Base-by-base conservation (phyloP, 2,797 vertebrate species). In the Darevskia mixta region DNA sequence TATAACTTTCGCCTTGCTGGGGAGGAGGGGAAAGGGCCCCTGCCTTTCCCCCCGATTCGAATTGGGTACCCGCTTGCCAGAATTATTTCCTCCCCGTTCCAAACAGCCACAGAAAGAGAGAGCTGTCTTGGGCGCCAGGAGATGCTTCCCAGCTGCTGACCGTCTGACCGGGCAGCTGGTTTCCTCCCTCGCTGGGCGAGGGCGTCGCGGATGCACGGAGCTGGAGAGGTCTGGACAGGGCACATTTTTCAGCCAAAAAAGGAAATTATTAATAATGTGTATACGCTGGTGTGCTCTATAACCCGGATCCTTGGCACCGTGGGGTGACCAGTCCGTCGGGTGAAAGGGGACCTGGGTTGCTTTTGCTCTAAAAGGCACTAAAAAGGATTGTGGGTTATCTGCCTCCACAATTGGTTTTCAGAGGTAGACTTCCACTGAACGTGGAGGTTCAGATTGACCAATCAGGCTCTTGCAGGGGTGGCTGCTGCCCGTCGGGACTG, bases 171-270 rank as follows among this genome's bases (percentile, higher is more conserved):
- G 73, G 45, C 84, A 71, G 85, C 75, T 35, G 80, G 49, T 43
- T 61, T 5, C 11, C 32, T 35, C 29, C 38, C 32, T 45, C 0
- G 66, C 11, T 18, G 23, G 64, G 61, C 45, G 2, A 4, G 79
- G 82, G 72, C 9, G 79, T 89, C 75, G 41, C 58, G 17, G 25
- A 64, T 4, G 0, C 72, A 15, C 8, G 35, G 7, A 64, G 49
- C 75, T 5, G n/a, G 64, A 83, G 66, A 38, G 81, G 67, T 83
- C 81, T 1, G 10, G 3, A 45, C 18, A 9, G 79, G 82, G 75
- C 82, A 43, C 45, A 84, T 79, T 79, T 79, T 75, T 79, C 49
- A 55, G 75, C 89, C 85, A 83, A 87, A 90, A 90, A 90, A 87
- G 89, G 89, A 73, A 61, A 79, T 23, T 18, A 41, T 79, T 64